Evolutionary conservation across 2,888 invertebrate species (phyloP).

Genomic region (Ophioninae sp.): DNA sequence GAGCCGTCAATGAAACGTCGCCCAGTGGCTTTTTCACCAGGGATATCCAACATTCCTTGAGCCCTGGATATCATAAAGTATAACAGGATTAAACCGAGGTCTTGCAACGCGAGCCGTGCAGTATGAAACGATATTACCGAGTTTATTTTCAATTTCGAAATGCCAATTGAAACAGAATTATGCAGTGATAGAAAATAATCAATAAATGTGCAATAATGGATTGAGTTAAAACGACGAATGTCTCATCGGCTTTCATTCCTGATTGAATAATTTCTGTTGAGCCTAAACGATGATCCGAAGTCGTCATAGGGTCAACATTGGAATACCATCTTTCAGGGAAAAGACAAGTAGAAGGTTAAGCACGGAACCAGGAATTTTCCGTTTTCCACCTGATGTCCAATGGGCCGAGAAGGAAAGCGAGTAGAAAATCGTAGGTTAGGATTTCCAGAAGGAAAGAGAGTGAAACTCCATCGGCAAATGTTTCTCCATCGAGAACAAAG

Average conservation of each 20-base stretch:
- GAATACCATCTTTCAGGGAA: background rate
- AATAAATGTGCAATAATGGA: background rate
- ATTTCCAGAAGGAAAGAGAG: constrained; percentile 1
- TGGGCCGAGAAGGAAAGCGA: constrained; percentile 4
- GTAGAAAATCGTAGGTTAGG: constrained; percentile 30
- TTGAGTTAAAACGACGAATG: too few relatives aligned
- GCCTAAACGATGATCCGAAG: too few relatives aligned
- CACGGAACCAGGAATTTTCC: background rate
- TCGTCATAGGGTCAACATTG: background rate
- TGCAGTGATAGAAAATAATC: background rate
- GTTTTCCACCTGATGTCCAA: constrained; percentile 12
- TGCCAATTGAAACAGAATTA: background rate
- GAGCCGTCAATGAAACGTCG: constrained; percentile 47
- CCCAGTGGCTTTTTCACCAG: constrained; percentile 41
- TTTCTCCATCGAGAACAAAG: constrained; percentile 32
- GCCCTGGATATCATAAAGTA: background rate
- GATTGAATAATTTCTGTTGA: too few relatives aligned
- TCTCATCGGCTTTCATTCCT: too few relatives aligned
- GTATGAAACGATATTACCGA: background rate
- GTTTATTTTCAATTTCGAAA: background rate
- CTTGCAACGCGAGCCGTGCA: background rate
- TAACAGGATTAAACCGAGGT: constrained; percentile 5
- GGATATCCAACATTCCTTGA: constrained; percentile 10
- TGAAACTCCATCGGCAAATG: constrained; percentile 47
- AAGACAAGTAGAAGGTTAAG: background rate